Percentiles rank a stretch among this genome's conserved stretches.
phyloP scores from a whole-genome alignment of 1,140 invertebrate species.

The Lepidotrigona ventralis region DNA sequence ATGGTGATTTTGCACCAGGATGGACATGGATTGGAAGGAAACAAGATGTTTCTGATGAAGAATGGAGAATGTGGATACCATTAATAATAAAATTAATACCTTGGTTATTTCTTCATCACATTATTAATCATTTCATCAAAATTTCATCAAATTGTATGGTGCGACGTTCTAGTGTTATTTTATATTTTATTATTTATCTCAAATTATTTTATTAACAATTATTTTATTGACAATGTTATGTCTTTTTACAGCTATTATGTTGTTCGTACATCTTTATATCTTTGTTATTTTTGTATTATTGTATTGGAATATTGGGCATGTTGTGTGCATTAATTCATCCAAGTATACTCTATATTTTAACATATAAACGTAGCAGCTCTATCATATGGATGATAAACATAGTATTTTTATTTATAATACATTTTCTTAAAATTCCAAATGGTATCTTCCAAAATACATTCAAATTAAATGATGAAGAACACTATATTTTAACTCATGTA shows the following conservation, averaged over 20 bases:
- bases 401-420: slow-evolving; percentile 70
- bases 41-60: slow-evolving; percentile 80
- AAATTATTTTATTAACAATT: slow-evolving; percentile 30
- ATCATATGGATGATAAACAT: slow-evolving; percentile 74
- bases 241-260: slow-evolving; percentile 69
- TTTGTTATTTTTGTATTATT: slow-evolving; percentile 65
- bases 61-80: slow-evolving; percentile 80
- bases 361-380: slow-evolving; percentile 65
- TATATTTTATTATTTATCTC: slow-evolving; percentile 10
- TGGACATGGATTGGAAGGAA: slow-evolving; percentile 78
- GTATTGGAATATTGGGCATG: slow-evolving; percentile 68
- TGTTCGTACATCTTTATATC: slow-evolving; percentile 71
- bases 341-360: slow-evolving; percentile 72
- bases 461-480: slow-evolving; percentile 67
- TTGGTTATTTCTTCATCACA: slow-evolving; percentile 76
- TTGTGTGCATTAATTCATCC: slow-evolving; percentile 73
- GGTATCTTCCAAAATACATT: slow-evolving; percentile 65
- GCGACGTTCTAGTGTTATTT: slow-evolving; percentile 35
- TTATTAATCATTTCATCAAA: slow-evolving; percentile 73
- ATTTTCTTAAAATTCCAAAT: slow-evolving; percentile 71
- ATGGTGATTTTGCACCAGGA: slow-evolving; percentile 74
- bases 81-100: slow-evolving; percentile 73
- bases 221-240: slow-evolving; percentile 37
- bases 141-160: slow-evolving; percentile 47
- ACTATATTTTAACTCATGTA: slow-evolving; percentile 76